These are phyloP conservation scores for Ennomos fuscantarius DNA, from an alignment of 2,888 invertebrate genomes.

Conservation along the genomic window DNA sequence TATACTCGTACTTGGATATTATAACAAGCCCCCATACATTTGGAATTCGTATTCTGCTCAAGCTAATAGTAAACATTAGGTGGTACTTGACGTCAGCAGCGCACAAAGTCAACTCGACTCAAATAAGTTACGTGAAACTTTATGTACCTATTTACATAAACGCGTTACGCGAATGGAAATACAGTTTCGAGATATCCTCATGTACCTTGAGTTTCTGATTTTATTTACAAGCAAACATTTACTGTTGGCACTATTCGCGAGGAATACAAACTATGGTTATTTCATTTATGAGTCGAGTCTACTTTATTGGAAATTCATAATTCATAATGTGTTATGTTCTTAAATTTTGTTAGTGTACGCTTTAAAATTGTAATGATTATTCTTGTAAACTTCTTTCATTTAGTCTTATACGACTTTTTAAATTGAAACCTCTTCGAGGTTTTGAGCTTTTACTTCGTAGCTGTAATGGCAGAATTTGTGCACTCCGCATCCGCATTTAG, in stretches of 20 bases:
- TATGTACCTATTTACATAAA: conserved; percentile 68
- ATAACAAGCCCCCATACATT: conserved; percentile 16
- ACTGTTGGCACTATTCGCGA: conserved; percentile 26
- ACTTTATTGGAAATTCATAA: conserved; percentile 16
- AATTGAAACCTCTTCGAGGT: no score
- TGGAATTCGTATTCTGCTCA: conserved; percentile 21
- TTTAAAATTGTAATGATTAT: conserved; percentile 6
- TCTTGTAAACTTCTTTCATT: background rate
- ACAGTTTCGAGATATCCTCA: conserved; percentile 51
- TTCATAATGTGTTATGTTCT: background rate
- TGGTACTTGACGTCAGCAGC: conserved; percentile 42
- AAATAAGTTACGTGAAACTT: conserved; percentile 67
- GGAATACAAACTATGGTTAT: conserved; percentile 31
- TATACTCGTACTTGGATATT: conserved; percentile 28
- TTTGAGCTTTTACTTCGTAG: no score
- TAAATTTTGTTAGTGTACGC: conserved; percentile 3
- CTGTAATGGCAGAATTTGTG: no score
- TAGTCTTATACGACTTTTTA: no score
- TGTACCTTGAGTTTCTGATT: conserved; percentile 50
- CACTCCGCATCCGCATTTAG: no score
- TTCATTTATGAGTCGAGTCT: conserved; percentile 6
- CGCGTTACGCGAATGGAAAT: conserved; percentile 63
- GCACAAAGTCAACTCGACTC: conserved; percentile 59
- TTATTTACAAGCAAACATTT: conserved; percentile 48
- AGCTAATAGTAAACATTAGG: conserved; percentile 44